A percentile compares a stretch with the other conserved stretches of the same genome.
Evolutionary conservation across 2,888 invertebrate species (phyloP).

Genomic region (Agrypnus murinus): DNA sequence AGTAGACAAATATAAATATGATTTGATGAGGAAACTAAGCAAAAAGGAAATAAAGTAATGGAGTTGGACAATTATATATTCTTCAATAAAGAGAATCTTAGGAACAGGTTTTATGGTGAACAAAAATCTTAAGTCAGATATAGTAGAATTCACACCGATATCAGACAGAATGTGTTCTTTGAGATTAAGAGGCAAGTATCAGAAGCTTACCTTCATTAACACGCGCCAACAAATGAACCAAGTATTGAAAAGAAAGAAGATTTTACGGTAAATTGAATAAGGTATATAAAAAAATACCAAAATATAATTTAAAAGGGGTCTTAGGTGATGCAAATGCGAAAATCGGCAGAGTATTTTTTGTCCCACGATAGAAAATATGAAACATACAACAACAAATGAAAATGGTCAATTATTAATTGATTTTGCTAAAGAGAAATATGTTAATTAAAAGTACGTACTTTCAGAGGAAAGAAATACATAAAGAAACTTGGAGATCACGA

Average conservation of each 20-base stretch:
- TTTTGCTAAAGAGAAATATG: too few species aligned
- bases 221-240: not conserved
- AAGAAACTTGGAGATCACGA: too few species aligned
- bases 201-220: not conserved
- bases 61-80: not conserved
- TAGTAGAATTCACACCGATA: not conserved
- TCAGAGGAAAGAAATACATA: too few species aligned
- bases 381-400: not conserved
- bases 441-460: too few species aligned
- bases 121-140: not conserved
- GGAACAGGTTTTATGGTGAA: not conserved
- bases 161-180: not conserved
- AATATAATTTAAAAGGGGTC: not conserved
- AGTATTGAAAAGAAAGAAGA: not conserved
- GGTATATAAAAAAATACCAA: not conserved
- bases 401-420: too few species aligned
- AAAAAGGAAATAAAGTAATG: conserved; percentile 1
- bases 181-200: not conserved
- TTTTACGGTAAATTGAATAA: not conserved
- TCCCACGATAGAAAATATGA: not conserved
- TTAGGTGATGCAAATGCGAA: too few species aligned
- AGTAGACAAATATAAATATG: too few species aligned
- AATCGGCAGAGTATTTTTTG: not conserved
- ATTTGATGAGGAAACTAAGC: conserved; percentile 7
- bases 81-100: too few species aligned